Conservation (phyloP, 2,797 vertebrate species). For the Myiotriccus ornatus region DNA sequence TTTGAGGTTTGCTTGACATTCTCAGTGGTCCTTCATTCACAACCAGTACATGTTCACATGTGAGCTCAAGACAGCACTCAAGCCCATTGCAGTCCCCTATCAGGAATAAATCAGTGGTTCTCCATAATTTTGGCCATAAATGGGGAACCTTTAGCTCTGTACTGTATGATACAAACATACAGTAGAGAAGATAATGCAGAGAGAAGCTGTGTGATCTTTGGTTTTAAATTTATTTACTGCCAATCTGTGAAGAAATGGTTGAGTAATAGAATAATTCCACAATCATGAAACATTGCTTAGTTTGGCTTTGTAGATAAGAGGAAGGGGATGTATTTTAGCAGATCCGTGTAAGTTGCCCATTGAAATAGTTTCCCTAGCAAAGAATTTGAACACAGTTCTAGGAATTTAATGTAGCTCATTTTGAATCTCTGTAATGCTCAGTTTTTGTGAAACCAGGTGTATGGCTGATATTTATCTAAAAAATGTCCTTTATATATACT, state of each 20-base stretch:
- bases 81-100: background rate
- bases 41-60: background rate
- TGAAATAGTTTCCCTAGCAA: background rate
- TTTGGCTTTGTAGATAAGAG: background rate
- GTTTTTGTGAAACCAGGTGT: background rate
- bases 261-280: background rate
- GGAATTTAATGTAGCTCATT: background rate
- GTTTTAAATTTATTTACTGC: background rate
- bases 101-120: background rate
- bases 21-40: background rate
- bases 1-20: background rate
- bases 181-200: background rate
- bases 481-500: background rate
- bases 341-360: background rate
- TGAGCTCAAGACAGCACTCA: background rate
- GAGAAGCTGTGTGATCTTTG: background rate
- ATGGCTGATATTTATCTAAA: background rate
- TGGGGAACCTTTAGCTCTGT: rapidly evolving
- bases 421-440: background rate
- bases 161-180: rapidly evolving
- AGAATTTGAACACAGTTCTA: background rate
- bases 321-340: background rate
- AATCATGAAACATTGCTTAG: background rate
- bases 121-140: background rate
- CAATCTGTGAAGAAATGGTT: background rate